Evolutionary conservation across 2,113 vertebrate species (phyloP), one percentile per base, ranked within the genome.

Genomic region (Pelobates fuscus): DNA sequence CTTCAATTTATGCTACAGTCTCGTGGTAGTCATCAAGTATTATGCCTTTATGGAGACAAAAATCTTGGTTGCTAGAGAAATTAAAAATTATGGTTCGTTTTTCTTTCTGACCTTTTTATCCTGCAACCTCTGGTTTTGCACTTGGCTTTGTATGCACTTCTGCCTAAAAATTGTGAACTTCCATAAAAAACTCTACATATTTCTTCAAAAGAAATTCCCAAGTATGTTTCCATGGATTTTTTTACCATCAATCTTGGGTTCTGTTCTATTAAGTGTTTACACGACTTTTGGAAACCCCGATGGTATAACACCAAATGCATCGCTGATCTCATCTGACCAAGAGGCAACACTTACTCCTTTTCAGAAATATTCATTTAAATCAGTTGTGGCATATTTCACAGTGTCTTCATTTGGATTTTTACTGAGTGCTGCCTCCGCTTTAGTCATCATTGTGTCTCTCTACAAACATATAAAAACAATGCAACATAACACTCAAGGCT

Each of bases 81-180:
- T n/a, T n/a, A n/a, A n/a, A n/a, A n/a, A n/a, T n/a, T n/a, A n/a
- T n/a, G n/a, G n/a, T n/a, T n/a, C n/a, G n/a, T n/a, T n/a, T n/a
- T n/a, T n/a, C n/a, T n/a, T n/a, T n/a, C n/a, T n/a, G n/a, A n/a
- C n/a, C n/a, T n/a, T 57, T 10, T 23, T 30, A 2, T 70, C 54
- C 23, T 44, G 55, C 24, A 70, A 60, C 21, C 52, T 55, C 20
- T 55, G 52, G 52, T 55, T 55, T 21, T 55, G n/a, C 52, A 55
- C 52, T 4, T 70, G 68, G 68, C 55, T 70, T 12, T 70, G 68
- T 20, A 11, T 70, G 1, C 55, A 44, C 18, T 70, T 18, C 55
- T 70, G 55, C n/a, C 32, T 70, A 2, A 37, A 70, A 25, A 60
- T 41, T 25, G 54, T 70, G n/a, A 37, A 70, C 2, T 25, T 70